These are phyloP conservation scores for Entomobrya proxima DNA, from an alignment of 2,888 invertebrate genomes.

Conservation along the genomic window DNA sequence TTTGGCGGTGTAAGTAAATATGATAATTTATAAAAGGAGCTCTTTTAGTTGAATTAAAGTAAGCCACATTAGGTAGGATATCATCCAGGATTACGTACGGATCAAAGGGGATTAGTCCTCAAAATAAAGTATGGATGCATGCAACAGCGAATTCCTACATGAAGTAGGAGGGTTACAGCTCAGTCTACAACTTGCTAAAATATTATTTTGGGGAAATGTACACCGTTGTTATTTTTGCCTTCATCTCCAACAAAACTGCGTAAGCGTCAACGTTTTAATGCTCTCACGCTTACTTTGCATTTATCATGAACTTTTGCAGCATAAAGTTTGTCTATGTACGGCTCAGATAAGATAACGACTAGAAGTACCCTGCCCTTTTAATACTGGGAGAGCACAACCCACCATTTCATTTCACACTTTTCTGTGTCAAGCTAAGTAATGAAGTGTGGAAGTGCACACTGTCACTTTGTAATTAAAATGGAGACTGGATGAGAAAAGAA, in stretches of 20 bases:
- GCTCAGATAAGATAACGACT: no score
- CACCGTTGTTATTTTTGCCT: no score
- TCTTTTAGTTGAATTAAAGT: conserved; percentile 53
- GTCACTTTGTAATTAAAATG: conserved; percentile 27
- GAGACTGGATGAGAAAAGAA: neutral
- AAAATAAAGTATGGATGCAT: conserved; percentile 18
- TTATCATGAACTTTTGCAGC: no score
- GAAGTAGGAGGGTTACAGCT: neutral
- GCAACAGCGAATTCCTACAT: neutral
- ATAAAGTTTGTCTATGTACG: no score
- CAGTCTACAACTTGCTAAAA: neutral
- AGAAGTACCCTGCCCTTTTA: no score
- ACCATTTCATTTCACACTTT: conserved; percentile 25
- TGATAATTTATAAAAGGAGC: conserved; percentile 20
- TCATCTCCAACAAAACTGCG: neutral
- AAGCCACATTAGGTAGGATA: conserved; percentile 48
- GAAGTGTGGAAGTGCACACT: conserved; percentile 27
- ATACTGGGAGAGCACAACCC: neutral
- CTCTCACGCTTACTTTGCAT: no score
- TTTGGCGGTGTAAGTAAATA: conserved; percentile 6
- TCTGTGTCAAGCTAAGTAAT: conserved; percentile 3
- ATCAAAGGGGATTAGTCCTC: conserved; percentile 50
- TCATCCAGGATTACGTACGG: conserved; percentile 57
- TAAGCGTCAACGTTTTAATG: no score
- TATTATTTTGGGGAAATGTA: neutral